Conservation (phyloP, 2,113 vertebrate species). For the Clarias batrachus region DNA sequence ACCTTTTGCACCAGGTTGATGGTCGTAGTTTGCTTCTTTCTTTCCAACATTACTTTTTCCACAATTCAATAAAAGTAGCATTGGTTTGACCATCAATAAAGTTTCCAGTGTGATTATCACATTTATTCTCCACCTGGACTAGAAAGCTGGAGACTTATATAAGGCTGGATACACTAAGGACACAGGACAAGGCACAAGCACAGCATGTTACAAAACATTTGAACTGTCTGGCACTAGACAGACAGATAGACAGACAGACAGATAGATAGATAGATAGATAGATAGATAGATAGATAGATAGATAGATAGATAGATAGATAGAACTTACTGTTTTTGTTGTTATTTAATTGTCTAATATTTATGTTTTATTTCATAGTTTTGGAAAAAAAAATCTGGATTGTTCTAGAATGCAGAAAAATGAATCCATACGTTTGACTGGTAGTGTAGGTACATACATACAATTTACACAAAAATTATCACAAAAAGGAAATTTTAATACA, state of each 20-base stretch:
- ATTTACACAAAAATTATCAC: no score
- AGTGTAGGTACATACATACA: background rate
- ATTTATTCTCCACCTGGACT: slow-evolving; percentile 13
- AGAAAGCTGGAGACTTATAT: background rate
- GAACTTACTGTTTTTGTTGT: no score
- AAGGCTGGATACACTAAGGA: background rate
- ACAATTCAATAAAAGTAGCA: slow-evolving; percentile 50
- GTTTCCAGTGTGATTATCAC: background rate
- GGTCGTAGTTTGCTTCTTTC: slow-evolving; percentile 32
- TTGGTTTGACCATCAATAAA: slow-evolving; percentile 51
- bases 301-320: background rate
- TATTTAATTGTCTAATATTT: no score
- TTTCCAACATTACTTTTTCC: background rate
- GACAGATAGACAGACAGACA: background rate
- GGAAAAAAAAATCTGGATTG: no score
- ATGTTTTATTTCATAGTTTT: no score
- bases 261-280: background rate
- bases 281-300: background rate
- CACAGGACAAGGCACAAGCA: background rate
- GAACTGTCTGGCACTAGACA: background rate
- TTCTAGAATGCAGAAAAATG: no score
- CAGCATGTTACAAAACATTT: background rate
- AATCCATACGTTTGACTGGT: no score
- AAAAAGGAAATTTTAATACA: no score
- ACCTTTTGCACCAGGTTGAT: slow-evolving; percentile 26